Conservation (phyloP, 2,888 invertebrate species). For the Thecophora atra region DNA sequence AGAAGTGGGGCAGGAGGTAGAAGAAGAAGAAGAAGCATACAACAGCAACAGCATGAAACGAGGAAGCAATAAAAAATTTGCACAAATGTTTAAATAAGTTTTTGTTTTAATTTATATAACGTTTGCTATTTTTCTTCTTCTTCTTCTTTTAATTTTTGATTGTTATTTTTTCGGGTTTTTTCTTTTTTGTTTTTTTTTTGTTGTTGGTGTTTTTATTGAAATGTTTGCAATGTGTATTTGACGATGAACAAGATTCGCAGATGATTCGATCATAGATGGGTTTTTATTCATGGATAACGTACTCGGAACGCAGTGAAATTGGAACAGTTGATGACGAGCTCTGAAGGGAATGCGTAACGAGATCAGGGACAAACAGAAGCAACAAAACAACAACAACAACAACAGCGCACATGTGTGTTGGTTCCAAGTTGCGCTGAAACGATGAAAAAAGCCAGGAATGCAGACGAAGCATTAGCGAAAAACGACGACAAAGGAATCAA, state of each 20-base stretch:
- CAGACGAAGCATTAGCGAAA: not conserved
- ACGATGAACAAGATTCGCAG: too few relatives aligned
- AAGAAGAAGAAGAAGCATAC: not conserved
- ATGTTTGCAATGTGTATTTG: not conserved
- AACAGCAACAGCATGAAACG: constrained; percentile 21
- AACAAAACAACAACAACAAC: too few relatives aligned
- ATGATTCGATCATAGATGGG: too few relatives aligned
- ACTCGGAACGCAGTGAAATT: too few relatives aligned
- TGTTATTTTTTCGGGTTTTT: constrained; percentile 6
- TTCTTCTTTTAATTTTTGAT: not conserved
- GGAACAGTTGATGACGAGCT: too few relatives aligned
- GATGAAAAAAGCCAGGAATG: not conserved
- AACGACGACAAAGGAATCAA: too few relatives aligned
- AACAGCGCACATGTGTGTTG: too few relatives aligned
- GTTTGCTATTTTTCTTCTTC: not conserved
- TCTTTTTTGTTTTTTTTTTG: not conserved
- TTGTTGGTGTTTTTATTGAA: constrained; percentile 9
- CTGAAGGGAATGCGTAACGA: too few relatives aligned
- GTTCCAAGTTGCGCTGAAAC: not conserved
- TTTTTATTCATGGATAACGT: too few relatives aligned
- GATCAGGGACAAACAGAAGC: too few relatives aligned
- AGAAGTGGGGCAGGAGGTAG: not conserved
- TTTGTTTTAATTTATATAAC: constrained; percentile 13
- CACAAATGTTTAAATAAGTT: constrained; percentile 29
- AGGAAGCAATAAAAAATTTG: constrained; percentile 33